Percentiles rank a stretch among this genome's conserved stretches.
Evolutionary conservation across 2,888 invertebrate genomes (phyloP).

Genomic region (Diarsia dahlii): DNA sequence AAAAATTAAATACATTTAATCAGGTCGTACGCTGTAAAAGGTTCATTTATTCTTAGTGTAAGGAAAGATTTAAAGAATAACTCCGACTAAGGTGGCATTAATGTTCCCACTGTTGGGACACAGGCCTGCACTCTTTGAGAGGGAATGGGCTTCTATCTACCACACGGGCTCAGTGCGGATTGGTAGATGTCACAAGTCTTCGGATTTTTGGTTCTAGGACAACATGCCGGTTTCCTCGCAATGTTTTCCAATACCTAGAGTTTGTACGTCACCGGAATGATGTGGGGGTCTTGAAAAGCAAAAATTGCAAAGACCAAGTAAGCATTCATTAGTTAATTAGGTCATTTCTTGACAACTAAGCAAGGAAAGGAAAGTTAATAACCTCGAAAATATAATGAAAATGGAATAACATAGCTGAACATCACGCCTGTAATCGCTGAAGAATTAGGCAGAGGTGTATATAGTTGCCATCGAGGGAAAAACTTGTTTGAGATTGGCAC

Average conservation of each 20-base stretch:
- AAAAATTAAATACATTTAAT: conserved; percentile 15
- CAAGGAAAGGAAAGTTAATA: not conserved
- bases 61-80: conserved; percentile 3
- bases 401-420: too few species aligned
- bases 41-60: conserved; percentile 17
- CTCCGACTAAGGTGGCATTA: not conserved
- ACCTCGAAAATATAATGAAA: not conserved
- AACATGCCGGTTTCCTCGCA: too few species aligned
- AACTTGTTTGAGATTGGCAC: too few species aligned
- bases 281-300: not conserved
- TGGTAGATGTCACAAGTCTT: too few species aligned
- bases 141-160: too few species aligned
- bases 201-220: too few species aligned
- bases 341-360: not conserved
- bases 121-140: too few species aligned
- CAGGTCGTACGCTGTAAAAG: conserved; percentile 2
- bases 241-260: not conserved
- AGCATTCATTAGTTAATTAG: conserved; percentile 3
- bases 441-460: too few species aligned
- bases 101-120: too few species aligned
- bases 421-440: too few species aligned
- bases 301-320: conserved; percentile 11
- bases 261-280: not conserved
- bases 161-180: too few species aligned
- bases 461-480: too few species aligned